Evolutionary conservation across 2,797 vertebrate genomes (phyloP), one percentile per base, ranked within the genome.

Genomic region (Etheostoma perlongum): DNA sequence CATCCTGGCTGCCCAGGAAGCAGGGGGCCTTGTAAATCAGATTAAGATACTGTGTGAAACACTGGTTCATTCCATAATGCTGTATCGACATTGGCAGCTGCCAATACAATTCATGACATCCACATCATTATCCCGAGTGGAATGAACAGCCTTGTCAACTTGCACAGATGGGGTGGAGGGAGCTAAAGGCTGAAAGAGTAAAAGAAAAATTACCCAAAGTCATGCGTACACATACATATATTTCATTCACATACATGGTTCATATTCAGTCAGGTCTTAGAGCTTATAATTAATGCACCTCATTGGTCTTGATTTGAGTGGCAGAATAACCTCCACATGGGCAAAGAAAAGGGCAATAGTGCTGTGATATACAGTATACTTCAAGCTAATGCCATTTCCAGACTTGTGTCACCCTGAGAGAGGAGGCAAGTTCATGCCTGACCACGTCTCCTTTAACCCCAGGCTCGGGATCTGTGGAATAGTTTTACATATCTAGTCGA

Each of bases 21-120:
- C 85, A 65, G 86, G 78, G 85, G 79, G 83, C 83, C 90, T 79
- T 54, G 78, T 54, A 94, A 94, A 95, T 95, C 89, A 90, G 93
- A 95, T 96, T 95, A 94, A 92, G 92, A 94, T 92, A 92, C 90
- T 94, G 93, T 94, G 94, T 92, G 94, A 95, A 95, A 95, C 93
- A 91, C 90, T 91, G 93, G 84, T 89, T 94, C 90, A 92, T 94
- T 93, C 94, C 90, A 93, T 93, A 92, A 92, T 91, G 85, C 84
- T 49, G 58, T 89, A 95, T 95, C 87, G 89, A 94, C 95, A 96
- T 95, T 95, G 95, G 92, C 95, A 95, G 94, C 94, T 96, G 95
- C 93, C 95, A 94, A 96, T 96, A 95, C 91, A 95, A 96, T 96
- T 91, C 82, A 78, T 77, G 79, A 86, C 87, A 87, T 95, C 94